Evolutionary conservation across 1,140 invertebrate genomes (phyloP).

Genomic region (Ditylenchus dipsaci): DNA sequence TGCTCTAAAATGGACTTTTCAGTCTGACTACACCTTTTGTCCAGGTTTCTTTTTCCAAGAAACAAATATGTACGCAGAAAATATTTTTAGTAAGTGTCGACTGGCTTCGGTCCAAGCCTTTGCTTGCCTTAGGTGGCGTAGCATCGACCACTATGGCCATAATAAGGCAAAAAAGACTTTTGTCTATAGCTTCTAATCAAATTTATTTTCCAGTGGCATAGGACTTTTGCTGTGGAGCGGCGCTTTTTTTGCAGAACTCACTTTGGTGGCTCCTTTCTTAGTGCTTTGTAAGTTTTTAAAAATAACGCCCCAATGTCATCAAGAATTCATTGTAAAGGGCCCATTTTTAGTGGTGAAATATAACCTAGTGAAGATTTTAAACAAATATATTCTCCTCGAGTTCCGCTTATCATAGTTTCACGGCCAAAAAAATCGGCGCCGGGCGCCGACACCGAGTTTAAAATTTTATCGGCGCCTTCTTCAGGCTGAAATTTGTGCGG

Average conservation of each 20-base stretch:
- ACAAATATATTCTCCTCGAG: background rate
- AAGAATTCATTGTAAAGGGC: no score
- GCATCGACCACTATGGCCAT: conserved; percentile 84
- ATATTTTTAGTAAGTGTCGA: conserved; percentile 43
- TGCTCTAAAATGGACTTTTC: conserved; percentile 55
- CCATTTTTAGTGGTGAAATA: no score
- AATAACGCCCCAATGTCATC: no score
- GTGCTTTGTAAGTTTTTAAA: conserved; percentile 83
- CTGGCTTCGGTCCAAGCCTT: conserved; percentile 54
- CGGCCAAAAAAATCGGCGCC: no score
- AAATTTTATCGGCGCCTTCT: no score
- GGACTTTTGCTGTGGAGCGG: conserved; percentile 83
- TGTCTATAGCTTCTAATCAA: no score
- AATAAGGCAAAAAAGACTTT: no score
- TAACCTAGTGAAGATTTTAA: no score
- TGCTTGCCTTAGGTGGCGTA: conserved; percentile 65
- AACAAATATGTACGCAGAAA: background rate
- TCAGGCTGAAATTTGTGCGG: no score
- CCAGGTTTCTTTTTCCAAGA: background rate
- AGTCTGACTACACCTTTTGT: conserved; percentile 7
- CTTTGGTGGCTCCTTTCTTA: conserved; percentile 84
- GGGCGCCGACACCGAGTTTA: no score
- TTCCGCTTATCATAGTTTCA: no score
- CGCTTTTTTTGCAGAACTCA: conserved; percentile 87
- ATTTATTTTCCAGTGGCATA: conserved; percentile 70